phyloP scores from a whole-genome alignment of 2,797 vertebrate species.

The Pogonophryne albipinna region DNA sequence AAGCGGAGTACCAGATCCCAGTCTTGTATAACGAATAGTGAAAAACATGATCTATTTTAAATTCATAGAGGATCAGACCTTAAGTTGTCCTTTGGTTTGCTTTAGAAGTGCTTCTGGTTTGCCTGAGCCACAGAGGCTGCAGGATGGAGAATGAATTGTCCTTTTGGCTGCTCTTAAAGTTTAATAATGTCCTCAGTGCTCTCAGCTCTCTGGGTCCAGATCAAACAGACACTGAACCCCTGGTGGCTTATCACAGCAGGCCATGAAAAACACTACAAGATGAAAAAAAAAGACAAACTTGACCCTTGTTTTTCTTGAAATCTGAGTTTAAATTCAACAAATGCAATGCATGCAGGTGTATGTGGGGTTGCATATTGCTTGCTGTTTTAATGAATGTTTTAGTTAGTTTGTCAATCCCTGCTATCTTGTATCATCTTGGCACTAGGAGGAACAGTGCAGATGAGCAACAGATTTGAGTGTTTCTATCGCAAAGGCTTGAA shows the following conservation, averaged over 20 bases:
- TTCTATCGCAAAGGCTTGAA: slow-evolving; percentile 42
- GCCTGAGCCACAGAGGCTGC: not conserved
- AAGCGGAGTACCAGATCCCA: slow-evolving; percentile 19
- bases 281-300: slow-evolving; percentile 22
- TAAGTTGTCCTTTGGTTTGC: slow-evolving; percentile 22
- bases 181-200: slow-evolving; percentile 51
- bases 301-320: slow-evolving; percentile 13
- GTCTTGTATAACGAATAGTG: slow-evolving; percentile 9
- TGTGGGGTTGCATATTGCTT: not conserved
- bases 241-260: slow-evolving; percentile 29
- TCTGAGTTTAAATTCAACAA: not conserved
- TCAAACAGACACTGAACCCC: slow-evolving; percentile 46
- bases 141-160: slow-evolving; percentile 42
- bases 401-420: slow-evolving; percentile 18
- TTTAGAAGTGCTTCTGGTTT: slow-evolving; percentile 26
- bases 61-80: slow-evolving; percentile 25
- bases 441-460: slow-evolving; percentile 26
- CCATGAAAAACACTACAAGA: slow-evolving; percentile 29
- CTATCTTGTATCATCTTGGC: slow-evolving; percentile 50
- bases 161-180: slow-evolving; percentile 21
- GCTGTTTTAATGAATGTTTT: slow-evolving; percentile 28
- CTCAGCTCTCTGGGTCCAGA: slow-evolving; percentile 43
- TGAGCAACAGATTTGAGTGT: slow-evolving; percentile 37
- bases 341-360: slow-evolving; percentile 10
- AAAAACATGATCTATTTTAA: slow-evolving; percentile 36